A percentile compares a stretch with the other conserved stretches of the same genome.
Conservation (phyloP, 2,797 vertebrate genomes). For the Odontamblyopus lacepedii region DNA sequence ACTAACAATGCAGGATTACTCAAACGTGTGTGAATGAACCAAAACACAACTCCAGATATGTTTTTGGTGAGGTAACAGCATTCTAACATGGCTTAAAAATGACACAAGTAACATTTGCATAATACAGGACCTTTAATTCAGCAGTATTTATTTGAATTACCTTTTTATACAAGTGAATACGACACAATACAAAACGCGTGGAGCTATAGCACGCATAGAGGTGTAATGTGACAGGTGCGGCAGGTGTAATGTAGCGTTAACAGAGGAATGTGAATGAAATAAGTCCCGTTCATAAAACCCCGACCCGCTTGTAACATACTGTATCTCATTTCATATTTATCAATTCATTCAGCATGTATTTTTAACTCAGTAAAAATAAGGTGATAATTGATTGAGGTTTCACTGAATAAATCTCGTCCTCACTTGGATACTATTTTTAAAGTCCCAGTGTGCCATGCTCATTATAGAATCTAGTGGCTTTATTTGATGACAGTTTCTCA, state of each 20-base stretch:
- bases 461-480: neutral
- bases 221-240: constrained; percentile 36
- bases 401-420: constrained; percentile 5
- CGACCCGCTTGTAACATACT: neutral
- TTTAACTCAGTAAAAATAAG: neutral
- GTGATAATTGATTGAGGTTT: neutral
- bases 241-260: constrained; percentile 31
- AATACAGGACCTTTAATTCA: too few species aligned
- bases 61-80: too few species aligned
- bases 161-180: too few species aligned
- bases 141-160: too few species aligned
- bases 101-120: too few species aligned
- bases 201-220: neutral
- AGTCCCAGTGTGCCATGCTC: neutral
- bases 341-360: neutral
- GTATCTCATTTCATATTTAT: neutral
- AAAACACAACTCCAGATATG: too few species aligned
- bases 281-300: neutral
- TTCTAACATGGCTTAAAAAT: too few species aligned
- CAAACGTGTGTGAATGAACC: too few species aligned
- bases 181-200: too few species aligned
- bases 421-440: constrained; percentile 4
- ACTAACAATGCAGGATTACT: too few species aligned
- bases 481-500: too few species aligned
- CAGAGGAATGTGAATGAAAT: constrained; percentile 15